These are phyloP conservation scores for Cantharis lateralis DNA, from an alignment of 2,888 invertebrate species.

Conservation along the genomic window DNA sequence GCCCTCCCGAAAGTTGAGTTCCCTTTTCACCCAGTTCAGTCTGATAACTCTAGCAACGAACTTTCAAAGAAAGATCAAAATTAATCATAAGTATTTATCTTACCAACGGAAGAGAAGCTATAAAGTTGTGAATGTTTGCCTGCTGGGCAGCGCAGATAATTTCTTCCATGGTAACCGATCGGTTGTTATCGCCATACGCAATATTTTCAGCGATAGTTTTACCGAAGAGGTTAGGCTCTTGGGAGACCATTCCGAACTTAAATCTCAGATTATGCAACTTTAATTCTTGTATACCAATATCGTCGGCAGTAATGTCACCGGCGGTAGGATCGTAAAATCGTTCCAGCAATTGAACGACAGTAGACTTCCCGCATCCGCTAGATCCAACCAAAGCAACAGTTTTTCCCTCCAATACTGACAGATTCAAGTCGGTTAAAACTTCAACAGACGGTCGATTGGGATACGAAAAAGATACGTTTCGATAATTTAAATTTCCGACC, in stretches of 20 bases:
- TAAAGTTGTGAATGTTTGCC: constrained; percentile 88
- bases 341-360: constrained; percentile 81
- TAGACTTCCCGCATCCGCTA: constrained; percentile 90
- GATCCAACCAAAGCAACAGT: constrained; percentile 80
- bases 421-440: constrained; percentile 69
- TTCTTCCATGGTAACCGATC: constrained; percentile 68
- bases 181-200: constrained; percentile 83
- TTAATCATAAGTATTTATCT: constrained; percentile 40
- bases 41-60: constrained; percentile 70
- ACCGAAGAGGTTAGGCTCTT: constrained; percentile 90
- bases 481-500: constrained; percentile 72
- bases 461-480: constrained; percentile 73
- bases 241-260: constrained; percentile 86
- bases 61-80: background rate
- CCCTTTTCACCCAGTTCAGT: constrained; percentile 81
- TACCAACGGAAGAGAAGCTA: constrained; percentile 75
- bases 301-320: constrained; percentile 61
- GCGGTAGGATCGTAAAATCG: constrained; percentile 79
- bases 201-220: constrained; percentile 89
- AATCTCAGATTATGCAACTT: constrained; percentile 60
- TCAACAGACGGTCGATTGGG: constrained; percentile 73
- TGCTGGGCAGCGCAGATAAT: constrained; percentile 78
- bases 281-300: constrained; percentile 43
- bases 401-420: constrained; percentile 68
- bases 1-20: constrained; percentile 80